A percentile compares a stretch with the other conserved stretches of the same genome.
These are phyloP conservation scores for Heliocidaris erythrogramma DNA, from an alignment of 35 echinoderm and acorn worm species.

Conservation along the genomic window DNA sequence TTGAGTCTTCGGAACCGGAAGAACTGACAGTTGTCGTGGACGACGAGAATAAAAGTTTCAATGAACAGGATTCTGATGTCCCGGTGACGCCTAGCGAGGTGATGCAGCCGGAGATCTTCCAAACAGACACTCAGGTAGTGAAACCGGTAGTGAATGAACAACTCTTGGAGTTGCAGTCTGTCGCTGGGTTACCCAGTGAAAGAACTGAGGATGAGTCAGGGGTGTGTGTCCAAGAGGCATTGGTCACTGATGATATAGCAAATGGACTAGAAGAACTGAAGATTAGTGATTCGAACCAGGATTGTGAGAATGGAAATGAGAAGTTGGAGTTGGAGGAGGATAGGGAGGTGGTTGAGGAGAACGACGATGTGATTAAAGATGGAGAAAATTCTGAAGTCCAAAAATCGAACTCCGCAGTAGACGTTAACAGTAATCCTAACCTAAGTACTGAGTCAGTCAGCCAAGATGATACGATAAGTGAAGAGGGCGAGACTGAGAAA, in stretches of 20 bases:
- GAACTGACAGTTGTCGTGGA: constrained; percentile 27
- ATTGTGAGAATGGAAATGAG: neutral
- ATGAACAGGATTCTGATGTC: constrained; percentile 20
- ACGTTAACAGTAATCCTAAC: constrained; percentile 17
- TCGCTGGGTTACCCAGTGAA: neutral
- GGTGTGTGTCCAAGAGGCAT: neutral
- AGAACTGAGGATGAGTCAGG: neutral
- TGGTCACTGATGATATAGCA: neutral
- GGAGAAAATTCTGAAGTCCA: neutral
- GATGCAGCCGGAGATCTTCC: constrained; percentile 25
- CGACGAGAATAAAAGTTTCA: neutral
- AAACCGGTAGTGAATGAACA: constrained; percentile 29
- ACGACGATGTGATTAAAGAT: neutral
- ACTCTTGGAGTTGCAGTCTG: neutral
- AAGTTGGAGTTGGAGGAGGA: neutral
- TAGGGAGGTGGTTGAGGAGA: neutral
- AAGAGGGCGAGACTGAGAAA: neutral
- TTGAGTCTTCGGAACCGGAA: constrained; percentile 52
- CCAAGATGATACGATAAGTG: neutral
- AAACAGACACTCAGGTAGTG: neutral
- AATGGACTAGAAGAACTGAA: neutral
- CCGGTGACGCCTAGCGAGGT: neutral
- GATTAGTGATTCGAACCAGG: neutral
- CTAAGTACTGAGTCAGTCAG: neutral
- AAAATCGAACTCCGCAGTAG: neutral